Evolutionary conservation across 2,113 vertebrate species (phyloP).

Genomic region (Sturnira hondurensis): DNA sequence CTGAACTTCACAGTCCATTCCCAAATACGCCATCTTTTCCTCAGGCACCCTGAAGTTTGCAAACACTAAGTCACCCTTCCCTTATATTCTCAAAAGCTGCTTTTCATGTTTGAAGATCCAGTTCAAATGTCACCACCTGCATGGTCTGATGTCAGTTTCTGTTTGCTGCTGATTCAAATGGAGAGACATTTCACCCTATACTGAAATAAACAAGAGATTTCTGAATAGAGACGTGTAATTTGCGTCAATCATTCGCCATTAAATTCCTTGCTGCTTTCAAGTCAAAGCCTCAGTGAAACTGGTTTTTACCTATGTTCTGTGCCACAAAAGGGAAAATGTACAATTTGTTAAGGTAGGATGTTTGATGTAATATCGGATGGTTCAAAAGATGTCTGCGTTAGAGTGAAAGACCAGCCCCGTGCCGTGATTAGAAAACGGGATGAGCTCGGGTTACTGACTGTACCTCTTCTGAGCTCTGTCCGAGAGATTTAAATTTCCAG

Average conservation of each 20-base stretch:
- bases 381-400: conserved; percentile 28
- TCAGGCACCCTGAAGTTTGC: not conserved
- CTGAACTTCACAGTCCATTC: not conserved
- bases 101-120: not conserved
- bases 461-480: not conserved
- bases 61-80: not conserved
- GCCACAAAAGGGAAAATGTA: not conserved
- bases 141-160: not conserved
- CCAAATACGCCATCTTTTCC: not conserved
- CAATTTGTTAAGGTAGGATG: not conserved
- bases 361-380: not conserved
- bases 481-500: conserved; percentile 41
- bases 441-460: not conserved
- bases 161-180: not conserved
- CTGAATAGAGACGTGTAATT: not conserved
- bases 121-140: not conserved
- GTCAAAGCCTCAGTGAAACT: not conserved
- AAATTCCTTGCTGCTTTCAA: not conserved
- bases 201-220: not conserved
- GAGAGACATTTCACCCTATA: not conserved
- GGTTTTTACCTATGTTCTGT: not conserved
- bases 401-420: not conserved
- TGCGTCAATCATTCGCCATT: not conserved
- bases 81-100: not conserved
- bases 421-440: not conserved